Percentiles rank a stretch among this genome's conserved stretches.
These are phyloP conservation scores for Drosophila rubida DNA, from an alignment of 2,888 invertebrate species.

Conservation along the genomic window DNA sequence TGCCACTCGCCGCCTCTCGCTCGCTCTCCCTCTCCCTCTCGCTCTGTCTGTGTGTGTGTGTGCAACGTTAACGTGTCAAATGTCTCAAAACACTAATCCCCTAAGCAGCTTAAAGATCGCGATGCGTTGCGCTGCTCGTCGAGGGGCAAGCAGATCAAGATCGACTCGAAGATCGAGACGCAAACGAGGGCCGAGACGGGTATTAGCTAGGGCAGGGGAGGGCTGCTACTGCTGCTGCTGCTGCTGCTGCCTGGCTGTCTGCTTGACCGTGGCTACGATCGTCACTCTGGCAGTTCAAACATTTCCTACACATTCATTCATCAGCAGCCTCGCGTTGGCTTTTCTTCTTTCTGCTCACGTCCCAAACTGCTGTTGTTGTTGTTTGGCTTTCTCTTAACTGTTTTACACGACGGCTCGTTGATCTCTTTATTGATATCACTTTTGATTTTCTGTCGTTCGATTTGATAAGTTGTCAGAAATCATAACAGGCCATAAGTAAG, in stretches of 20 bases:
- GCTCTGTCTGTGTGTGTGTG: conserved; percentile 30
- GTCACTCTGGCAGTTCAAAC: conserved; percentile 42
- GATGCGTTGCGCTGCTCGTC: conserved; percentile 64
- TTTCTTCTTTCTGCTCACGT: conserved; percentile 28
- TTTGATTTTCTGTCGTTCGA: conserved; percentile 77
- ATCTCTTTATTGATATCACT: conserved; percentile 80
- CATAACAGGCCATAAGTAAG: conserved; percentile 69
- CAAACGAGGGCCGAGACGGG: conserved; percentile 6
- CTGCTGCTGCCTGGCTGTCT: conserved; percentile 58
- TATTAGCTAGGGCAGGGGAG: not conserved
- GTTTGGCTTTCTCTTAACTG: conserved; percentile 59
- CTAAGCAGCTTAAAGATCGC: conserved; percentile 84
- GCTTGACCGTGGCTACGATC: conserved; percentile 58
- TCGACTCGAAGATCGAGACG: conserved; percentile 22
- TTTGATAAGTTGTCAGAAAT: conserved; percentile 79
- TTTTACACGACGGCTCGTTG: conserved; percentile 67
- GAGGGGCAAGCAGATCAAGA: conserved; percentile 8
- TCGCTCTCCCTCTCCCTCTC: not conserved
- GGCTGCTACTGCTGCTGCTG: not conserved
- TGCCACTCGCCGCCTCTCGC: conserved; percentile 15
- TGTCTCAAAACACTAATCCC: conserved; percentile 83
- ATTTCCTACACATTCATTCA: conserved; percentile 68
- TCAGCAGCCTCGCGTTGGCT: conserved; percentile 46
- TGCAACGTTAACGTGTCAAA: conserved; percentile 81
- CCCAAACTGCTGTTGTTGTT: conserved; percentile 38